A percentile compares a stretch with the other conserved stretches of the same genome.
phyloP scores from a whole-genome alignment of 2,888 invertebrate genomes.

The Copidosoma aretas region DNA sequence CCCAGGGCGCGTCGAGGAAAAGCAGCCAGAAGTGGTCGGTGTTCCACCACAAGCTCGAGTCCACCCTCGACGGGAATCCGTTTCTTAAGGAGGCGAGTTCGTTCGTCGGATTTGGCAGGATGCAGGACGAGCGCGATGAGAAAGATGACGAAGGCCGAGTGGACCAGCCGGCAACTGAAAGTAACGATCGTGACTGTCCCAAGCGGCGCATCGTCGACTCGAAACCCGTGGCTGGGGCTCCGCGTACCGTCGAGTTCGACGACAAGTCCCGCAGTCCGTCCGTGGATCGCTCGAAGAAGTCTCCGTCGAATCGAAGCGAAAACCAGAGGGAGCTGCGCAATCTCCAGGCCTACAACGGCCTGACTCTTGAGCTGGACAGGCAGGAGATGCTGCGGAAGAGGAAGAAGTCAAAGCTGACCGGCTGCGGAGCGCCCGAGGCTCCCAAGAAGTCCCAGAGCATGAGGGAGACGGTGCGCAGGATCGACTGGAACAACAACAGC shows the following conservation, averaged over 20 bases:
- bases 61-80: conserved; percentile 2
- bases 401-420: conserved; percentile 27
- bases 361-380: conserved; percentile 45
- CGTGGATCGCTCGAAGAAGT: conserved; percentile 8
- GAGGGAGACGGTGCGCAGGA: conserved; percentile 19
- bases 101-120: background rate
- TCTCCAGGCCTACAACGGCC: conserved; percentile 45
- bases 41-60: conserved; percentile 21
- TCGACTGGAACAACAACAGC: conserved; percentile 21
- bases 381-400: conserved; percentile 40
- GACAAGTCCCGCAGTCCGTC: background rate
- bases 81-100: conserved; percentile 14
- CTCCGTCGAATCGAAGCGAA: conserved; percentile 1
- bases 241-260: background rate
- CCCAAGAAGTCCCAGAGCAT: conserved; percentile 6
- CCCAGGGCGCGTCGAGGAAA: background rate
- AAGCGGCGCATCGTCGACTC: too few species aligned
- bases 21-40: conserved; percentile 23
- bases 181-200: background rate
- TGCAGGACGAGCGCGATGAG: background rate
- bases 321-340: conserved; percentile 28
- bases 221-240: background rate
- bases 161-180: background rate
- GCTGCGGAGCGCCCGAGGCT: background rate
- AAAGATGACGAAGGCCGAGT: background rate